A percentile compares a stretch with the other conserved stretches of the same genome.
Evolutionary conservation across 2,113 vertebrate genomes (phyloP).

Genomic region (Felis chaus): DNA sequence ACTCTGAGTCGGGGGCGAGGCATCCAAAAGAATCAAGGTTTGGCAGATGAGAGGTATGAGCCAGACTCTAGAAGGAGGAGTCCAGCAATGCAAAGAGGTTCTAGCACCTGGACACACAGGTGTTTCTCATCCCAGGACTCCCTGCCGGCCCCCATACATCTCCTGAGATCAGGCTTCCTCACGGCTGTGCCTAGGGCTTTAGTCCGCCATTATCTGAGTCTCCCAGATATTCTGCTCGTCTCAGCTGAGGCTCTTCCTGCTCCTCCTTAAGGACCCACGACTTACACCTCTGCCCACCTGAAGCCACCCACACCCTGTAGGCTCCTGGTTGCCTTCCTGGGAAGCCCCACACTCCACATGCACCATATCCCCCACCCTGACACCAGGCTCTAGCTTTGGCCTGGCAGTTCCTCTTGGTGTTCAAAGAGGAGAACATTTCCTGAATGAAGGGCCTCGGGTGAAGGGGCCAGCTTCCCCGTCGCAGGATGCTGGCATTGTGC

Average conservation of each 20-base stretch:
- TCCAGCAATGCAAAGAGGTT: neutral
- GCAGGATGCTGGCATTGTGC: neutral
- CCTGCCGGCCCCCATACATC: fast-evolving
- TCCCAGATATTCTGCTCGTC: fast-evolving
- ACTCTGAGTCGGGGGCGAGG: neutral
- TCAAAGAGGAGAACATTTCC: neutral
- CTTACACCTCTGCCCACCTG: no score
- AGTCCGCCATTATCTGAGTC: fast-evolving
- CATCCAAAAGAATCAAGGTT: neutral
- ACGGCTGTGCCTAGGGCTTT: fast-evolving
- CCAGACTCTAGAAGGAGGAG: neutral
- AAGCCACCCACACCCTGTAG: neutral
- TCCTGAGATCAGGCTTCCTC: neutral
- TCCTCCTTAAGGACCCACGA: neutral
- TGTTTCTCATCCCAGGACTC: neutral
- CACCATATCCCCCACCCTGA: neutral
- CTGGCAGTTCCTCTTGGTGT: neutral
- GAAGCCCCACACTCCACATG: neutral
- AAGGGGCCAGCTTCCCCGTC: neutral
- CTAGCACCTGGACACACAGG: fast-evolving
- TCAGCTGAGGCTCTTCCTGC: neutral
- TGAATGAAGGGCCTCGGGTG: no score
- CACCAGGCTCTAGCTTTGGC: neutral
- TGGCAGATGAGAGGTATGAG: neutral
- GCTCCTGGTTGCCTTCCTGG: neutral